These are phyloP conservation scores for Dermatemys mawii DNA, from an alignment of 2,113 vertebrate genomes.

Conservation along the genomic window DNA sequence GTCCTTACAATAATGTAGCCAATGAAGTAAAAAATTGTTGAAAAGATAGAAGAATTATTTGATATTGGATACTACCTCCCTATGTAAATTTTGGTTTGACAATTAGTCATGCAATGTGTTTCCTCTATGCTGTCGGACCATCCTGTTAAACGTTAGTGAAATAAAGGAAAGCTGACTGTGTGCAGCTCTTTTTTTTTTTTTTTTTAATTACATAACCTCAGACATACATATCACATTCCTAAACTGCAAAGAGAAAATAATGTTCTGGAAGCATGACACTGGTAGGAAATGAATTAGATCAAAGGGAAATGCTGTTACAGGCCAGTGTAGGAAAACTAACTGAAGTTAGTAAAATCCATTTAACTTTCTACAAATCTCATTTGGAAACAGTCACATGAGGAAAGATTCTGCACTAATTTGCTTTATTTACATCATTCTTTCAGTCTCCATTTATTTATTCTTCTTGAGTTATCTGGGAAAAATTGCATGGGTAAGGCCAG, in stretches of 20 bases:
- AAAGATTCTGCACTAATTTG: background rate
- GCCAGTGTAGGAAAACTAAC: background rate
- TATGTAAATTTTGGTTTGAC: background rate
- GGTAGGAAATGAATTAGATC: conserved; percentile 9
- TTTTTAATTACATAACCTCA: conserved; percentile 1
- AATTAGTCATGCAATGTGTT: background rate
- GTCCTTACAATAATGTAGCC: background rate
- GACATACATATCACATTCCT: background rate
- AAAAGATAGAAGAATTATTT: background rate
- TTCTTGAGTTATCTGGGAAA: background rate
- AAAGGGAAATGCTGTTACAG: background rate
- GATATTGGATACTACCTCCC: background rate
- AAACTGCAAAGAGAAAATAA: conserved; percentile 26
- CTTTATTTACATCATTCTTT: background rate
- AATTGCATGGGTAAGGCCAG: background rate
- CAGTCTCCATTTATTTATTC: background rate
- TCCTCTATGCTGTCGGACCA: background rate
- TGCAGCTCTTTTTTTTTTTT: background rate
- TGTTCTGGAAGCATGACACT: conserved; percentile 7
- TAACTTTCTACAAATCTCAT: conserved; percentile 1
- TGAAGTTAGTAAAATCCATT: background rate
- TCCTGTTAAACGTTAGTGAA: conserved; percentile 8
- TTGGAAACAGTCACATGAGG: background rate
- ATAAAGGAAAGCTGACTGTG: background rate
- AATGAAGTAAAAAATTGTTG: background rate